A percentile compares a stretch with the other conserved stretches of the same genome.
These are phyloP conservation scores for Umimayanthus kanabou DNA, from an alignment of 92 coral and sea anemone genomes.

Conservation along the genomic window DNA sequence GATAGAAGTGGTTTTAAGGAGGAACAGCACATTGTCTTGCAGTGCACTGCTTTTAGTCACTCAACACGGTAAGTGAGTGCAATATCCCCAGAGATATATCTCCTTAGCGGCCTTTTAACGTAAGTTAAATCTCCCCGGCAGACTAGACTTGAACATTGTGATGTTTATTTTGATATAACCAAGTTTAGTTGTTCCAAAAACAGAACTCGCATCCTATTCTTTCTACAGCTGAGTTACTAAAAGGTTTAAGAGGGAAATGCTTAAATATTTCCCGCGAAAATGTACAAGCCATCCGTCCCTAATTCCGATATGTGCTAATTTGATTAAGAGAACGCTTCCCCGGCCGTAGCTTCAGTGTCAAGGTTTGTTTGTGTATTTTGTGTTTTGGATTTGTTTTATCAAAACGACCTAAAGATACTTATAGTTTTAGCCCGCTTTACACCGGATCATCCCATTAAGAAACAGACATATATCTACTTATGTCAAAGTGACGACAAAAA, in stretches of 20 bases:
- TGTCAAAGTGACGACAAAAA: neutral
- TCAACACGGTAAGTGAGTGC: neutral
- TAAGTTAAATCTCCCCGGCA: no score
- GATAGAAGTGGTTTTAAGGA: neutral
- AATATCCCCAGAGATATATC: no score
- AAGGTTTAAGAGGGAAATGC: neutral
- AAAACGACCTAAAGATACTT: neutral
- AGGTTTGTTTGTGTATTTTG: neutral
- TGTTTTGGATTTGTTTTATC: neutral
- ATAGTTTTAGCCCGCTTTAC: neutral
- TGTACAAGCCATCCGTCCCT: neutral
- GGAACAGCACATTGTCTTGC: neutral
- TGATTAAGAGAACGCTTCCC: neutral
- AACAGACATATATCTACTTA: neutral
- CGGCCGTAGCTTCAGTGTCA: neutral
- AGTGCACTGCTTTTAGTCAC: neutral
- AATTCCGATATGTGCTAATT: neutral
- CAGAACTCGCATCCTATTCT: neutral
- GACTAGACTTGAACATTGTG: neutral
- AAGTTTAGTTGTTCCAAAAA: neutral
- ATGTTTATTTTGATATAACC: neutral
- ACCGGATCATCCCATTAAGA: neutral
- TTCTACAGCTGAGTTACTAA: neutral
- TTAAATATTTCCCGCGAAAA: neutral
- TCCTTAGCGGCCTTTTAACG: neutral